phyloP scores from a whole-genome alignment of 2,797 vertebrate species.

The Perodicticus potto region DNA sequence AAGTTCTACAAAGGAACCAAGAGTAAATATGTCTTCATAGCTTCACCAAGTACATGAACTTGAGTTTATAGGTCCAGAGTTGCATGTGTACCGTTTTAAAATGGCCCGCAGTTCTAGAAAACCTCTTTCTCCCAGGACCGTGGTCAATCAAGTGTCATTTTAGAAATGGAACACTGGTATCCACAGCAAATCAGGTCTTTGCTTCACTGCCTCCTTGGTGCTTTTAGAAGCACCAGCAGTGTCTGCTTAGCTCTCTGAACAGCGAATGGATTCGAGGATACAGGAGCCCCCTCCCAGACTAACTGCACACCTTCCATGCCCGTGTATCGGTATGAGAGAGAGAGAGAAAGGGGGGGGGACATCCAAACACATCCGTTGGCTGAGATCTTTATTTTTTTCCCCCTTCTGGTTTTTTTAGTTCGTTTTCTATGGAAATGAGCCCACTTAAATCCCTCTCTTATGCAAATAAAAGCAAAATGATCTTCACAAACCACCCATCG shows the following conservation, averaged over 20 bases:
- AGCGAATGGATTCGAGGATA: constrained; percentile 40
- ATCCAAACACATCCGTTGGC: constrained; percentile 49
- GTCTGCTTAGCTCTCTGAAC: not conserved
- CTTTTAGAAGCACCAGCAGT: constrained; percentile 32
- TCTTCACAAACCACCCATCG: constrained; percentile 63
- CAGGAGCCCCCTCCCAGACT: not conserved
- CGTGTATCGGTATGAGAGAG: constrained; percentile 68
- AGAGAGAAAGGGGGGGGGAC: too few relatives aligned
- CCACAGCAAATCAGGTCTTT: not conserved
- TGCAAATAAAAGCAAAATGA: constrained; percentile 73
- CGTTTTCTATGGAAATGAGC: constrained; percentile 76
- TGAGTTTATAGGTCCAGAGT: constrained; percentile 39
- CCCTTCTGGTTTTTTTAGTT: constrained; percentile 63
- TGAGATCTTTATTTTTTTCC: not conserved
- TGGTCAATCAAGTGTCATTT: constrained; percentile 67
- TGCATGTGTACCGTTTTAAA: constrained; percentile 19
- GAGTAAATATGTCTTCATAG: not conserved
- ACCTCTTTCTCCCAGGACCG: not conserved
- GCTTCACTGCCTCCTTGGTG: not conserved
- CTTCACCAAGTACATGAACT: not conserved
- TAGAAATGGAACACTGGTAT: constrained; percentile 50
- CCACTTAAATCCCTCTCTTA: constrained; percentile 65
- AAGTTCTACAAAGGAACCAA: constrained; percentile 60
- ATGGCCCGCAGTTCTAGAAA: constrained; percentile 28
- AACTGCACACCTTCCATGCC: constrained; percentile 60